Conservation (phyloP, 2,797 vertebrate genomes). For the Adrianichthys oophorus region DNA sequence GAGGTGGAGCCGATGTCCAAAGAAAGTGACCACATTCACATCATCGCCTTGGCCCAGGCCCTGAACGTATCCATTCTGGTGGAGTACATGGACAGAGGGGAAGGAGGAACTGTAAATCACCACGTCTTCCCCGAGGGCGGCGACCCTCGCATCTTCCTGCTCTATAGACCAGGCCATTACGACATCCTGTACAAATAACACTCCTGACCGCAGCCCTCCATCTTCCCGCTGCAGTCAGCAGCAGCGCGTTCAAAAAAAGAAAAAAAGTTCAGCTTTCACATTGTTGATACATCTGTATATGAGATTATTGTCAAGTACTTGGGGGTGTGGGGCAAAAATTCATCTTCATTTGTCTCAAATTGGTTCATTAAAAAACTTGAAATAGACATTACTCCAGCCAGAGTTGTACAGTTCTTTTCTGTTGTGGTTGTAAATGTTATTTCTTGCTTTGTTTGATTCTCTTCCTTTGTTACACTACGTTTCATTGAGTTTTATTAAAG, state of each 20-base stretch:
- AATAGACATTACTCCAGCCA: slow-evolving; percentile 80
- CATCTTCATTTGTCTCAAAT: slow-evolving; percentile 56
- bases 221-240: slow-evolving; percentile 25
- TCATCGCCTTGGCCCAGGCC: slow-evolving; percentile 93
- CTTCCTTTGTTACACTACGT: slow-evolving; percentile 84
- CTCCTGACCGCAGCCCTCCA: slow-evolving; percentile 31
- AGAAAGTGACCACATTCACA: slow-evolving; percentile 97
- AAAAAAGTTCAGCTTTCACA: slow-evolving; percentile 55
- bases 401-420: slow-evolving; percentile 85
- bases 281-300: slow-evolving; percentile 71
- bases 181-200: slow-evolving; percentile 95
- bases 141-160: slow-evolving; percentile 91
- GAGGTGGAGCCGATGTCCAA: slow-evolving; percentile 97
- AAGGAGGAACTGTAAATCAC: slow-evolving; percentile 91
- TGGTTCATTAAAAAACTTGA: slow-evolving; percentile 53
- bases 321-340: slow-evolving; percentile 35
- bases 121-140: slow-evolving; percentile 93
- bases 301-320: slow-evolving; percentile 65
- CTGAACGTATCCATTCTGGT: slow-evolving; percentile 90
- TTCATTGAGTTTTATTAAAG: slow-evolving; percentile 92
- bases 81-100: slow-evolving; percentile 96
- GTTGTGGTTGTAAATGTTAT: slow-evolving; percentile 93
- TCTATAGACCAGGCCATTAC: slow-evolving; percentile 95
- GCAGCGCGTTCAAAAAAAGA: slow-evolving; percentile 26
- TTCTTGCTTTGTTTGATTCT: slow-evolving; percentile 79